Conservation (phyloP, 1,140 invertebrate genomes). For the Drosophila trapezifrons region DNA sequence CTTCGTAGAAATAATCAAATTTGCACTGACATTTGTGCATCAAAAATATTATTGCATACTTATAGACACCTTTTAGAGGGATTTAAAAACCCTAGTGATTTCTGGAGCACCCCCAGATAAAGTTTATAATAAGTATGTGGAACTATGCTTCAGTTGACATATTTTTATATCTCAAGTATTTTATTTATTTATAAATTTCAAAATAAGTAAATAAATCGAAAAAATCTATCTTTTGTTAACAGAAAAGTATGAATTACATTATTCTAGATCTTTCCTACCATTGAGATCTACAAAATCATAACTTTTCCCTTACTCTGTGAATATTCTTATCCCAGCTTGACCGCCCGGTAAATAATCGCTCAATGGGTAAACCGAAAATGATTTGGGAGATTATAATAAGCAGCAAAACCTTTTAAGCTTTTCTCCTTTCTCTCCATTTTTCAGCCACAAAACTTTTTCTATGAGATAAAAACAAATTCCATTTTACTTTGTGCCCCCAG, state of each 20-base stretch:
- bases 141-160: neutral
- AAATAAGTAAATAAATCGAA: neutral
- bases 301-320: too few species aligned
- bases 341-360: conserved; percentile 4
- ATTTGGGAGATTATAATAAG: conserved; percentile 48
- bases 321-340: neutral
- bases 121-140: too few species aligned
- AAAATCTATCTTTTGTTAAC: neutral
- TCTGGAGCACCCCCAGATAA: too few species aligned
- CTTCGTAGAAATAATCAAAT: too few species aligned
- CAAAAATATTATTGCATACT: too few species aligned
- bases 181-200: neutral
- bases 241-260: neutral
- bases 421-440: conserved; percentile 12
- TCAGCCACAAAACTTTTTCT: conserved; percentile 41
- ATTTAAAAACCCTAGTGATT: too few species aligned
- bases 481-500: conserved; percentile 31
- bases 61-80: too few species aligned
- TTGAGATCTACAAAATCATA: too few species aligned
- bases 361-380: conserved; percentile 35
- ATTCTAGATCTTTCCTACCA: too few species aligned
- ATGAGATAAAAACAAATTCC: conserved; percentile 54
- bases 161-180: neutral
- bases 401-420: conserved; percentile 46
- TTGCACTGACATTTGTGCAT: too few species aligned